Conservation (phyloP, 2,113 vertebrate species). For the Scortum barcoo region DNA sequence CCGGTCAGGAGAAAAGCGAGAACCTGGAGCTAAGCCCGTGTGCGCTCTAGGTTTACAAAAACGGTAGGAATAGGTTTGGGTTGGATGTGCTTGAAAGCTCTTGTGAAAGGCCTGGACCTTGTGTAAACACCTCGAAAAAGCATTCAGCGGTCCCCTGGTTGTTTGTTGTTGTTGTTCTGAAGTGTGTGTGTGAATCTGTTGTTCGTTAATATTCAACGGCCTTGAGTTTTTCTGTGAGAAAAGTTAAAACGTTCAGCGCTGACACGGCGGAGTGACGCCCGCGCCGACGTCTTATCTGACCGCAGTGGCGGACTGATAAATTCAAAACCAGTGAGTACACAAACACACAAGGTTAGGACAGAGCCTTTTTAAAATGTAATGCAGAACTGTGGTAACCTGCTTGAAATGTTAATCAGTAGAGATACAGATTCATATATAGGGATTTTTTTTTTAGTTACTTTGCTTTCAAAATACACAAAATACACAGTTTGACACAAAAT, state of each 20-base stretch:
- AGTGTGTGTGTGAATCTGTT: conserved; percentile 45
- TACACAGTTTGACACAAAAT: not conserved
- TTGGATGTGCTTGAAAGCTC: conserved; percentile 65
- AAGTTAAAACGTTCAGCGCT: conserved; percentile 31
- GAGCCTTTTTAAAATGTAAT: not conserved
- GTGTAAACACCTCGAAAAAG: conserved; percentile 51
- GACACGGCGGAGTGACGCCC: conserved; percentile 6
- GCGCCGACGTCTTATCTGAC: conserved; percentile 4
- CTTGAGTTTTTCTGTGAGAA: conserved; percentile 24
- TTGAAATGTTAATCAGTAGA: not conserved
- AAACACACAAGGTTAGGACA: not conserved
- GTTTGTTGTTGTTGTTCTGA: too few relatives aligned
- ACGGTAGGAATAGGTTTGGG: conserved; percentile 59
- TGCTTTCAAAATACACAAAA: not conserved
- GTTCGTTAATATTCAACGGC: conserved; percentile 49
- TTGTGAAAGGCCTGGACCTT: conserved; percentile 43
- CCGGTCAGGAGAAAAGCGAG: conserved; percentile 34
- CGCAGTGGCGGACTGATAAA: not conserved
- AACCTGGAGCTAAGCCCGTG: conserved; percentile 63
- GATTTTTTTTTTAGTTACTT: not conserved
- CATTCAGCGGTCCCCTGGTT: conserved; percentile 39
- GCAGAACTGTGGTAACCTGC: not conserved
- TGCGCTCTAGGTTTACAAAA: conserved; percentile 44
- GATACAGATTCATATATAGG: too few relatives aligned
- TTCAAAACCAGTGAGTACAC: not conserved